Evolutionary conservation across 2,888 invertebrate species (phyloP).

Genomic region (Seira sanloemensis): DNA sequence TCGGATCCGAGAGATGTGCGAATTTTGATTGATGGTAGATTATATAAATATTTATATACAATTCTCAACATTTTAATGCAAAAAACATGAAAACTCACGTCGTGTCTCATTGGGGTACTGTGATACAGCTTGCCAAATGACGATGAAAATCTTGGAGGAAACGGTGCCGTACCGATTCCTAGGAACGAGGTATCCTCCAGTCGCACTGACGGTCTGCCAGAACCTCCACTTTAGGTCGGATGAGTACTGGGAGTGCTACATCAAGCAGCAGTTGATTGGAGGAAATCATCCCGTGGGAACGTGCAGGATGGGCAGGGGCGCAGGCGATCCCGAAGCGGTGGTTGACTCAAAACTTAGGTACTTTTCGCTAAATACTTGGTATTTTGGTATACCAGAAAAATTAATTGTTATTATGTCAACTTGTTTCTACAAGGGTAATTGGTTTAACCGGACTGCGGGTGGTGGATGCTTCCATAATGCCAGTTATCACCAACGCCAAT

Average conservation of each 20-base stretch:
- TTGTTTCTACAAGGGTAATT: constrained; percentile 17
- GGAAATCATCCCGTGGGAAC: constrained; percentile 42
- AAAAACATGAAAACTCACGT: background rate
- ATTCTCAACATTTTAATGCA: no score
- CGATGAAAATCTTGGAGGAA: constrained; percentile 32
- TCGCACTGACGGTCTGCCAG: constrained; percentile 5
- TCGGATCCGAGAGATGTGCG: constrained; percentile 48
- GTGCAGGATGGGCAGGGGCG: constrained; percentile 29
- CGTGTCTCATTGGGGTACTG: no score
- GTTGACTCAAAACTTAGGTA: constrained; percentile 37
- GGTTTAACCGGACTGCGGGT: constrained; percentile 24
- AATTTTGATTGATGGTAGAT: constrained; percentile 55
- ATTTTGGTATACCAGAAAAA: background rate
- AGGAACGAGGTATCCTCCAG: constrained; percentile 25
- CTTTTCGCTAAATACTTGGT: background rate
- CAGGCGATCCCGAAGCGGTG: constrained; percentile 12
- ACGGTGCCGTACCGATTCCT: constrained; percentile 24
- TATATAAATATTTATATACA: no score
- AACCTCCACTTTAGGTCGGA: constrained; percentile 26
- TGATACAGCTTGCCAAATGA: background rate
- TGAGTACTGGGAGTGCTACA: constrained; percentile 40
- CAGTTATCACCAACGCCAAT: constrained; percentile 39
- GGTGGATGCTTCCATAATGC: constrained; percentile 37
- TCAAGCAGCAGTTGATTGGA: background rate
- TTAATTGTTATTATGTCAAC: background rate